phyloP scores from a whole-genome alignment of 1,140 invertebrate species.

The Aphis craccivora region DNA sequence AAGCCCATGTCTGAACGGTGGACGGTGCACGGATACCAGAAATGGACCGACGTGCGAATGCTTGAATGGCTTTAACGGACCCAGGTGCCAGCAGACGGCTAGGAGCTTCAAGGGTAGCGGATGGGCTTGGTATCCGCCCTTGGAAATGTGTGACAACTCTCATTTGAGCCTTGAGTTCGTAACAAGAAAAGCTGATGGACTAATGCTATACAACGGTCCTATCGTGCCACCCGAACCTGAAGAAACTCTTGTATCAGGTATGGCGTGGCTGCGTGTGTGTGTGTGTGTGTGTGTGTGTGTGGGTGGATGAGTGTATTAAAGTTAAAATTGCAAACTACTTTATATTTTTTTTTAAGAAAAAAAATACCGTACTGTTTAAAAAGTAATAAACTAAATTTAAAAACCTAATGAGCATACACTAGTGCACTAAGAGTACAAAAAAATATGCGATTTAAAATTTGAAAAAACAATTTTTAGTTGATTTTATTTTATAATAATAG shows the following conservation, averaged over 20 bases:
- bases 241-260: constrained; percentile 83
- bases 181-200: constrained; percentile 86
- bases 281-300: too few species aligned
- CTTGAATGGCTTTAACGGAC: constrained; percentile 89
- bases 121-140: constrained; percentile 94
- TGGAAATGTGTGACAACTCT: constrained; percentile 95
- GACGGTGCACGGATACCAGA: constrained; percentile 85
- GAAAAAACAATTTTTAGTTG: not conserved
- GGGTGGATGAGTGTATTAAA: not conserved
- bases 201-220: constrained; percentile 96
- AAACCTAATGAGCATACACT: too few species aligned
- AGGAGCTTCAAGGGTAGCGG: constrained; percentile 91
- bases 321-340: accelerated
- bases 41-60: constrained; percentile 74
- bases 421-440: too few species aligned
- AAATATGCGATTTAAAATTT: not conserved
- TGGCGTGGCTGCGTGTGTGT: not conserved
- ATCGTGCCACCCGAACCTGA: constrained; percentile 89
- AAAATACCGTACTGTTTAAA: not conserved
- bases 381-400: not conserved
- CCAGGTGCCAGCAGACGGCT: constrained; percentile 93
- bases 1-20: constrained; percentile 95
- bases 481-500: too few species aligned
- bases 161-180: constrained; percentile 95
- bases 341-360: not conserved